These are phyloP conservation scores for Xenotilapia caudafasciata DNA, from an alignment of 2,113 vertebrate genomes.

Conservation along the genomic window DNA sequence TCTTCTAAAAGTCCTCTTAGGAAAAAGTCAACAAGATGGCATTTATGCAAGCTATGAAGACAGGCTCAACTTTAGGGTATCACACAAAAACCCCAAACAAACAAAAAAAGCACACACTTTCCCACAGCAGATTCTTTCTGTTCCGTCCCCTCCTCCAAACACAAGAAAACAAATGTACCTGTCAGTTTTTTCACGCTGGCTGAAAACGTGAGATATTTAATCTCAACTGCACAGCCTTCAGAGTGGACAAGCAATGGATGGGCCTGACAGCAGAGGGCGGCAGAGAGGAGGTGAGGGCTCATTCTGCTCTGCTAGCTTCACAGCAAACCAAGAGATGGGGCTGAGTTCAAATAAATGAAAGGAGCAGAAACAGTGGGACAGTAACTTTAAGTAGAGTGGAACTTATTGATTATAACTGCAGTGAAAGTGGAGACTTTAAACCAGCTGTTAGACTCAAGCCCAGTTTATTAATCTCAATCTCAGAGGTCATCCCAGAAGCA, in stretches of 20 bases:
- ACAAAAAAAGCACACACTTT: background rate
- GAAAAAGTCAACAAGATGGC: background rate
- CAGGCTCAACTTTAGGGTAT: background rate
- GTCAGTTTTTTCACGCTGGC: background rate
- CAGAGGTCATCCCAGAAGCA: background rate
- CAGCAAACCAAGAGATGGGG: background rate
- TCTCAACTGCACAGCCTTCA: background rate
- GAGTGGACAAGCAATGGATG: background rate
- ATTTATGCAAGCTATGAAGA: background rate
- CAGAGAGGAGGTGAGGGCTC: background rate
- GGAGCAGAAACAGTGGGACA: background rate
- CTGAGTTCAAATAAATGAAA: background rate
- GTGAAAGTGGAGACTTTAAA: background rate
- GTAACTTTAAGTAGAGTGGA: background rate
- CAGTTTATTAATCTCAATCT: background rate
- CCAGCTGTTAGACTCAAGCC: background rate
- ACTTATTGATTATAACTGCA: background rate
- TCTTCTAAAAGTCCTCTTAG: background rate
- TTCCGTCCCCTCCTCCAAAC: background rate
- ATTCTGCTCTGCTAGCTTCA: background rate
- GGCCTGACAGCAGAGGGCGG: conserved; percentile 17
- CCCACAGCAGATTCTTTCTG: background rate
- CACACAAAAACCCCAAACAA: background rate
- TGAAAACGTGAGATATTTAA: background rate
- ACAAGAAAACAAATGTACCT: background rate